These are phyloP conservation scores for Deroplatys truncata DNA, from an alignment of 2,888 invertebrate species.

Conservation along the genomic window DNA sequence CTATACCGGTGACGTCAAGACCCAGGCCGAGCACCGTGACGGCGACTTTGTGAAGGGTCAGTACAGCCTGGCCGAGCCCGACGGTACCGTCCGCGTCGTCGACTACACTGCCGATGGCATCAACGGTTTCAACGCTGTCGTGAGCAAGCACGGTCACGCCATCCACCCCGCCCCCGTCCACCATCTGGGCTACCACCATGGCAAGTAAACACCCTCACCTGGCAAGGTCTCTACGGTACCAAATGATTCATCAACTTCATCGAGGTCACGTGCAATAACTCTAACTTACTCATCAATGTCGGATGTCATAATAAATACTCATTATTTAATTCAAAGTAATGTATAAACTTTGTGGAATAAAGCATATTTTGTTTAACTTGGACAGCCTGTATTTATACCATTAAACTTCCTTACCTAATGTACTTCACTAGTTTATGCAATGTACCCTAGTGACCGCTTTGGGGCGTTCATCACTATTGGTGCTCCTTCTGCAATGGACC, in stretches of 20 bases:
- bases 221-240: not conserved
- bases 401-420: not conserved
- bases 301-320: not conserved
- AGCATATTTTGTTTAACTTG: not conserved
- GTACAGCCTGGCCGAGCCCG: constrained; percentile 23
- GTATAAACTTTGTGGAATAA: not conserved
- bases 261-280: not conserved
- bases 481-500: no score
- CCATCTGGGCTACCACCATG: constrained; percentile 4
- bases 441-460: no score
- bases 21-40: constrained; percentile 54
- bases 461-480: no score
- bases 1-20: constrained; percentile 57
- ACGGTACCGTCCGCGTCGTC: constrained; percentile 33
- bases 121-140: constrained; percentile 31
- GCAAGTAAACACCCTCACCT: not conserved
- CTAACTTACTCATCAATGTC: not conserved
- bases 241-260: not conserved
- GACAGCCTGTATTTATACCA: not conserved
- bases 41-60: constrained; percentile 47
- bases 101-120: constrained; percentile 33
- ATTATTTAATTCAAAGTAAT: not conserved
- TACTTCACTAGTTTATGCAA: no score
- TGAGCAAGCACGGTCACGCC: constrained; percentile 20
- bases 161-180: constrained; percentile 10